Evolutionary conservation across 2,113 vertebrate species (phyloP).

Genomic region (Brienomyrus longianalis): DNA sequence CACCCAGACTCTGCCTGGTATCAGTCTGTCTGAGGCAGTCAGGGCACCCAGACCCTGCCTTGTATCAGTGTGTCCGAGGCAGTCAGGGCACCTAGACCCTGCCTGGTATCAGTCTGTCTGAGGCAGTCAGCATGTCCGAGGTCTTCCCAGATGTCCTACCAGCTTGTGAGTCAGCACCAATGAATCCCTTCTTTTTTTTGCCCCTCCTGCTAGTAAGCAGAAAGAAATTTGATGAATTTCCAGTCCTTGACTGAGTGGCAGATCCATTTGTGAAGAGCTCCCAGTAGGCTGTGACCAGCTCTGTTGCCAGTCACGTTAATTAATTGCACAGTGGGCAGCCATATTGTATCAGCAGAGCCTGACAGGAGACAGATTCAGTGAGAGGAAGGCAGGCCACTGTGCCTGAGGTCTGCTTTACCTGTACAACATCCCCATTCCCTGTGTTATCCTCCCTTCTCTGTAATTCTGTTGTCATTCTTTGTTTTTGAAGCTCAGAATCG

Average conservation of each 20-base stretch:
- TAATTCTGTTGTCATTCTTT: background rate
- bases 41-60: background rate
- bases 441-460: background rate
- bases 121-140: background rate
- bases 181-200: slow-evolving; percentile 21
- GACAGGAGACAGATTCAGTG: slow-evolving; percentile 7
- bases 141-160: background rate
- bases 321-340: slow-evolving; percentile 21
- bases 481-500: background rate
- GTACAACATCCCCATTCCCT: background rate
- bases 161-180: slow-evolving; percentile 14
- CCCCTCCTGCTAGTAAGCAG: slow-evolving; percentile 14
- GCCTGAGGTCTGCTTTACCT: background rate
- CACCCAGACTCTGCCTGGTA: background rate
- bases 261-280: slow-evolving; percentile 25
- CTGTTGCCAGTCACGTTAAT: slow-evolving; percentile 20
- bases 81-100: too few species aligned
- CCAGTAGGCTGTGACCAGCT: slow-evolving; percentile 22
- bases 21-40: background rate
- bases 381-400: background rate
- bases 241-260: slow-evolving; percentile 17
- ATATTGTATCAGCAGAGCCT: slow-evolving; percentile 21
- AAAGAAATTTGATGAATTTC: slow-evolving; percentile 35
- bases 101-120: background rate
- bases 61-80: too few species aligned